phyloP scores from a whole-genome alignment of 2,797 vertebrate genomes.

The Petrocephalus sullivani region DNA sequence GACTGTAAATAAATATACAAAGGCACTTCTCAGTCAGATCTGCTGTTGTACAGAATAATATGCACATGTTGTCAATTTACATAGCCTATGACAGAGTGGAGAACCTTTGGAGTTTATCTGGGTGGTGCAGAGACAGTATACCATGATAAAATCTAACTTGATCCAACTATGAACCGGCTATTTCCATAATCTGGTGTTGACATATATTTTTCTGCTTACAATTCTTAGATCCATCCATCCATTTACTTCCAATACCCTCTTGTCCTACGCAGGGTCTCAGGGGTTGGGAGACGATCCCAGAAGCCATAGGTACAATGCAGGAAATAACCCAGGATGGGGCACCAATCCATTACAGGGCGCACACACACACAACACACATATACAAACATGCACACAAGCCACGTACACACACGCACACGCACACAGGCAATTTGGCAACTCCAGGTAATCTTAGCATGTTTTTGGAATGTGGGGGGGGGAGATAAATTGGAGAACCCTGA shows the following conservation, averaged over 20 bases:
- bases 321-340: not conserved
- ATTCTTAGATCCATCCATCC: not conserved
- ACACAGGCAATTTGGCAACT: not conserved
- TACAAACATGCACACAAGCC: too few relatives aligned
- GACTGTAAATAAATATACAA: not conserved
- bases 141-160: not conserved
- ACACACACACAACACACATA: too few relatives aligned
- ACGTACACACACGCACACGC: not conserved
- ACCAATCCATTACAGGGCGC: not conserved
- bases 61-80: not conserved
- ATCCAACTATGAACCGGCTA: not conserved
- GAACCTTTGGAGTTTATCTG: not conserved
- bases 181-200: not conserved
- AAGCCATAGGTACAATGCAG: not conserved
- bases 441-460: not conserved
- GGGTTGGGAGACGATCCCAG: not conserved
- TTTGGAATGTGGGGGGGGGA: not conserved
- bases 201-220: not conserved
- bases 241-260: not conserved
- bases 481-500: not conserved
- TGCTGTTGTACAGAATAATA: not conserved
- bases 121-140: not conserved
- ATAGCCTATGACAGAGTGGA: not conserved
- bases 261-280: not conserved
- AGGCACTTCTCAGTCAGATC: not conserved